These are phyloP conservation scores for Trinorchestia longiramus DNA, from an alignment of 1,140 invertebrate species.

Conservation along the genomic window DNA sequence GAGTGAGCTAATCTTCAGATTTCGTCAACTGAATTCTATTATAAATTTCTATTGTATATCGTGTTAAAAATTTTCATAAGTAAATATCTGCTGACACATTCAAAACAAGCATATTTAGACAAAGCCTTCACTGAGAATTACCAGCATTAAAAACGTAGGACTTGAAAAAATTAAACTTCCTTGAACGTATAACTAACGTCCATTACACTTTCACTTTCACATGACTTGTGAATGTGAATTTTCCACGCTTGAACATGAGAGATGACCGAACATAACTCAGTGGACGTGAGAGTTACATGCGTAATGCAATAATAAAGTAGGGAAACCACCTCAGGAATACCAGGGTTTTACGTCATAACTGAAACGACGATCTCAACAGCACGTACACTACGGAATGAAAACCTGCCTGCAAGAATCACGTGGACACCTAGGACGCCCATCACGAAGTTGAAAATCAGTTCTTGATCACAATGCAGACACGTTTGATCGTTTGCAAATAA, in stretches of 20 bases:
- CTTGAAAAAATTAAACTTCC: background rate
- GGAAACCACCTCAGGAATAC: background rate
- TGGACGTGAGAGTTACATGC: background rate
- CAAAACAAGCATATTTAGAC: background rate
- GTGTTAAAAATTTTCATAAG: too few relatives aligned
- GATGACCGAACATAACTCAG: background rate
- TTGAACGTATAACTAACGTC: background rate
- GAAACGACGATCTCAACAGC: background rate
- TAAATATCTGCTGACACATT: too few relatives aligned
- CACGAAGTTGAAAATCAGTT: background rate
- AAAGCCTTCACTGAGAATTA: background rate
- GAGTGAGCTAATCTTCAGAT: too few relatives aligned
- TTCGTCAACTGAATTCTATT: too few relatives aligned
- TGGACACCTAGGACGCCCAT: background rate
- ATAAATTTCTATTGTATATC: too few relatives aligned
- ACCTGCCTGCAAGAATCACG: background rate
- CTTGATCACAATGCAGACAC: background rate
- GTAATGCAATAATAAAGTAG: background rate
- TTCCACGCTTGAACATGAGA: background rate
- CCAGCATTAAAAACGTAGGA: background rate
- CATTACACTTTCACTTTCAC: background rate
- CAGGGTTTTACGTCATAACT: background rate
- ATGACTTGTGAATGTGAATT: background rate
- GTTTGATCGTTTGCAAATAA: background rate
- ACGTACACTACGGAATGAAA: background rate